phyloP scores from a whole-genome alignment of 2,797 vertebrate genomes.

The Champsocephalus gunnari region DNA sequence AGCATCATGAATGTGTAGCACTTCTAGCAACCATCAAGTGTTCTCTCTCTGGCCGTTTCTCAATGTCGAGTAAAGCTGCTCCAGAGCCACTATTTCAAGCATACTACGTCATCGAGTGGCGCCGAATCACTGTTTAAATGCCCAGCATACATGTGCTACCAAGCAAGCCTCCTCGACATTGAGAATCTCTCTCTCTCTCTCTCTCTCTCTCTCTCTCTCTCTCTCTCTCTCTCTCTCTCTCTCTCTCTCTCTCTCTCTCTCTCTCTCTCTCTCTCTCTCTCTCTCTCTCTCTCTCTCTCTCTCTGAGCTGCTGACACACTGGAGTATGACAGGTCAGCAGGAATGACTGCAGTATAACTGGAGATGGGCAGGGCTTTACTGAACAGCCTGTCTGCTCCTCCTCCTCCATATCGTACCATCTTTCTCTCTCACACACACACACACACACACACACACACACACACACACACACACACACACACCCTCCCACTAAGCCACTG shows the following conservation, averaged over 20 bases:
- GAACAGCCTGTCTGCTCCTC: conserved; percentile 61
- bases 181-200: neutral
- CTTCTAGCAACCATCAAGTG: conserved; percentile 18
- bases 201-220: conserved; percentile 1
- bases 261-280: neutral
- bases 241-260: neutral
- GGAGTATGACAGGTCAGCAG: conserved; percentile 75
- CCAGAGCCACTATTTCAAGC: too few species aligned
- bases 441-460: conserved; percentile 18
- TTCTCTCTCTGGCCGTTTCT: neutral
- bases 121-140: too few species aligned
- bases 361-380: conserved; percentile 65
- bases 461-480: conserved; percentile 33
- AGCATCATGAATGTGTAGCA: conserved; percentile 32
- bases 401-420: conserved; percentile 69
- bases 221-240: neutral
- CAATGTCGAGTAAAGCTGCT: too few species aligned
- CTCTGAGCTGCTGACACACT: conserved; percentile 60
- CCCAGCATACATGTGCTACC: too few species aligned
- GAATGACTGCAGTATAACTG: conserved; percentile 72
- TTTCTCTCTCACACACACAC: conserved; percentile 39
- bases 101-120: too few species aligned
- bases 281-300: too few species aligned
- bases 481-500: conserved; percentile 41
- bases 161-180: too few species aligned